Conservation (phyloP, 2,888 invertebrate genomes). For the Mycalesis mineus region DNA sequence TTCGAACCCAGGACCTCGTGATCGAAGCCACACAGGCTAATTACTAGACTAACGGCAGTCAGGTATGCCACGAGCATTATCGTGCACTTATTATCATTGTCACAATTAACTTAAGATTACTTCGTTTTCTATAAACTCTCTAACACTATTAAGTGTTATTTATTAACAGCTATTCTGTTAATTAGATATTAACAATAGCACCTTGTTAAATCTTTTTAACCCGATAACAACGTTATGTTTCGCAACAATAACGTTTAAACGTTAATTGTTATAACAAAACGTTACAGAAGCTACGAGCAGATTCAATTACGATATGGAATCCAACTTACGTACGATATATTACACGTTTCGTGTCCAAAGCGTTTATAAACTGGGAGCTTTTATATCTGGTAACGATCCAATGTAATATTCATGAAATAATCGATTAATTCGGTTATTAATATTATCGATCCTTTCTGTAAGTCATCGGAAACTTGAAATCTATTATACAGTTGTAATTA, state of each 20-base stretch:
- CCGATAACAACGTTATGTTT: background rate
- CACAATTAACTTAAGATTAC: no score
- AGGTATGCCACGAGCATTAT: no score
- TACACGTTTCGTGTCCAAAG: constrained; percentile 12
- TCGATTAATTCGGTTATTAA: background rate
- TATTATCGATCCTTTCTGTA: background rate
- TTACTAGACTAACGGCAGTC: no score
- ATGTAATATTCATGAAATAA: background rate
- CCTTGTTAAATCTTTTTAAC: background rate
- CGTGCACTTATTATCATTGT: no score
- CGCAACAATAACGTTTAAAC: constrained; percentile 8
- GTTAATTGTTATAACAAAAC: constrained; percentile 25
- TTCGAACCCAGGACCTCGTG: no score
- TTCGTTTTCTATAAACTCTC: no score
- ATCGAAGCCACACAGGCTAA: no score
- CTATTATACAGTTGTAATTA: no score
- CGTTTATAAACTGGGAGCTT: constrained; percentile 50
- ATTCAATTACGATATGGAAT: constrained; percentile 70
- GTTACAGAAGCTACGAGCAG: constrained; percentile 38
- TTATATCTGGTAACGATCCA: background rate
- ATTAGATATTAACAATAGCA: background rate
- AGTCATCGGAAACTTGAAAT: background rate
- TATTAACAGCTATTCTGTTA: background rate
- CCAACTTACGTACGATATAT: constrained; percentile 15
- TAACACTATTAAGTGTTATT: no score